These are phyloP conservation scores for Phaonia tiefii DNA, from an alignment of 2,888 invertebrate genomes.

Conservation along the genomic window DNA sequence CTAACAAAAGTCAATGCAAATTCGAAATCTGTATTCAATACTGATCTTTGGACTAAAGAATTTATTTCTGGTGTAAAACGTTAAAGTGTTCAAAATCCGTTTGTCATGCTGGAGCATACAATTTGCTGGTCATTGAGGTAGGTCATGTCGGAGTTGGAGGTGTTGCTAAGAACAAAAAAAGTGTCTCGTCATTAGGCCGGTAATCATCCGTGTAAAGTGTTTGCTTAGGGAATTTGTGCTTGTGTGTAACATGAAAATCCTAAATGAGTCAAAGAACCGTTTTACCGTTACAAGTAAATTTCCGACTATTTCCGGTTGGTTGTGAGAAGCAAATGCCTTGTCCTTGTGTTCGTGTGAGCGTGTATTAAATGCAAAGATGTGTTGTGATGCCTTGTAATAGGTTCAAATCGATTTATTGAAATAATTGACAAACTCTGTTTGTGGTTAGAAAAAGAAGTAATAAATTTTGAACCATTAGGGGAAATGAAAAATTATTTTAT, in stretches of 20 bases:
- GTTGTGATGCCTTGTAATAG: neutral
- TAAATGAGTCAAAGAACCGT: conserved; percentile 14
- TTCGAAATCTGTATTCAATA: too few species aligned
- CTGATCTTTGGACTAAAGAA: neutral
- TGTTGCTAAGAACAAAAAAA: conserved; percentile 13
- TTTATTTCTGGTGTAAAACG: neutral
- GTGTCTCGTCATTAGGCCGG: conserved; percentile 8
- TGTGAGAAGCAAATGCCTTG: neutral
- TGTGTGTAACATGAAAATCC: neutral
- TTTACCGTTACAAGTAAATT: conserved; percentile 33
- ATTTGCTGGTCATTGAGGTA: conserved; percentile 36
- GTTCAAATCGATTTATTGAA: neutral
- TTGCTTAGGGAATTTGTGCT: neutral
- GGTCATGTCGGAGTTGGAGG: neutral
- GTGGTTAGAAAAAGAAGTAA: neutral
- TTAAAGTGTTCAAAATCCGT: neutral
- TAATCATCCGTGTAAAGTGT: conserved; percentile 15
- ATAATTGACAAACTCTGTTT: conserved; percentile 19
- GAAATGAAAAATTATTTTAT: too few species aligned
- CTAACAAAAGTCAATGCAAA: too few species aligned
- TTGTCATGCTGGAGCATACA: conserved; percentile 2
- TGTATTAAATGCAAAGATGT: neutral
- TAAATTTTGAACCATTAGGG: too few species aligned
- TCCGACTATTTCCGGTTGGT: conserved; percentile 27
- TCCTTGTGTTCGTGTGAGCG: neutral